phyloP scores from a whole-genome alignment of 2,797 vertebrate genomes.

The Choloepus didactylus region DNA sequence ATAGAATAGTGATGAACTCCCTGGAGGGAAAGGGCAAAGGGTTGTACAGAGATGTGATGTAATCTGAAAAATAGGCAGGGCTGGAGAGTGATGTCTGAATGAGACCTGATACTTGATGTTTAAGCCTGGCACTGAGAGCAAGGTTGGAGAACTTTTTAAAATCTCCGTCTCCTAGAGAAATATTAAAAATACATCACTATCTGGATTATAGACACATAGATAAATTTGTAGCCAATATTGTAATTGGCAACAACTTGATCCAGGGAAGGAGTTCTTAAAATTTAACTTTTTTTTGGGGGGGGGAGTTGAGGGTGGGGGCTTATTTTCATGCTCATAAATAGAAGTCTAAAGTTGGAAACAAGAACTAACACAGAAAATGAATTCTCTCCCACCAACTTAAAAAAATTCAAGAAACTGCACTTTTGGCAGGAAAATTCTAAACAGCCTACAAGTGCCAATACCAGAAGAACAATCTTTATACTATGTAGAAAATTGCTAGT shows the following conservation, averaged over 20 bases:
- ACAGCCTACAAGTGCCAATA: conserved; percentile 78
- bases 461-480: conserved; percentile 82
- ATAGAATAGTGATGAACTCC: not conserved
- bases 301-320: not conserved
- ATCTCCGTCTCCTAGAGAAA: conserved; percentile 57
- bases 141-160: conserved; percentile 29
- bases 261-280: conserved; percentile 26
- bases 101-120: not conserved
- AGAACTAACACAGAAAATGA: conserved; percentile 77
- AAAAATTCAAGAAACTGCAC: conserved; percentile 78
- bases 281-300: conserved; percentile 45
- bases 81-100: not conserved
- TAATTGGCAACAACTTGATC: conserved; percentile 70
- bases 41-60: not conserved
- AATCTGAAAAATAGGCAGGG: not conserved
- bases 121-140: conserved; percentile 27
- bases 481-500: conserved; percentile 80
- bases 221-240: conserved; percentile 57
- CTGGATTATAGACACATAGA: conserved; percentile 45
- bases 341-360: conserved; percentile 77
- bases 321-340: conserved; percentile 74
- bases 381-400: conserved; percentile 71
- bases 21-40: not conserved
- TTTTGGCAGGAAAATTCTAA: conserved; percentile 83
- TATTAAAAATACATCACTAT: conserved; percentile 68